These are phyloP conservation scores for Malurus elegans DNA, from an alignment of 2,113 vertebrate species.

Conservation along the genomic window DNA sequence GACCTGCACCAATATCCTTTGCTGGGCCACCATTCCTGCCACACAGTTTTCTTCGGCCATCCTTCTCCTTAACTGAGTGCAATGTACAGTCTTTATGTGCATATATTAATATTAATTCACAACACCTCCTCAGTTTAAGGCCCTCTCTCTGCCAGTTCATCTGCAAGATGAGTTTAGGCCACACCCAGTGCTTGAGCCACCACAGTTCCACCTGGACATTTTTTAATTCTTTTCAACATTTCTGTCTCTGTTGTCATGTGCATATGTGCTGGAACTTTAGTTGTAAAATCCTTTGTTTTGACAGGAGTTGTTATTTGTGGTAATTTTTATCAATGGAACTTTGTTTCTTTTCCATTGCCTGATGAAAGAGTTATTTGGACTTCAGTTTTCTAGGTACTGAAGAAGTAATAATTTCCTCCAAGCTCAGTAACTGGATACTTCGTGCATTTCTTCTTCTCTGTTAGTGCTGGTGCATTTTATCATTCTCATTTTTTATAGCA, in stretches of 20 bases:
- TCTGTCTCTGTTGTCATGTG: background rate
- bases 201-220: background rate
- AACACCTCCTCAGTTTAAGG: background rate
- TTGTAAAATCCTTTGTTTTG: background rate
- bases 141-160: background rate
- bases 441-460: background rate
- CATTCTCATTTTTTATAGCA: background rate
- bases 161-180: background rate
- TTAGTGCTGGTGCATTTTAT: background rate
- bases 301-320: background rate
- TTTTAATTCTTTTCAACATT: background rate
- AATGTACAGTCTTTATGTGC: background rate
- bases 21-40: background rate
- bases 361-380: background rate
- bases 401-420: background rate
- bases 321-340: background rate
- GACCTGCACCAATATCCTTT: background rate
- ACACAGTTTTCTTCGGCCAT: background rate
- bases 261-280: background rate
- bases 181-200: background rate
- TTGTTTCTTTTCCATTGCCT: background rate
- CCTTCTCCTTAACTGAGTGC: background rate
- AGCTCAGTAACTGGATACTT: background rate
- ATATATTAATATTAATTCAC: background rate
- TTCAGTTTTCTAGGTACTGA: background rate